These are phyloP conservation scores for Pilophorus perplexus DNA, from an alignment of 2,888 invertebrate species.

Conservation along the genomic window DNA sequence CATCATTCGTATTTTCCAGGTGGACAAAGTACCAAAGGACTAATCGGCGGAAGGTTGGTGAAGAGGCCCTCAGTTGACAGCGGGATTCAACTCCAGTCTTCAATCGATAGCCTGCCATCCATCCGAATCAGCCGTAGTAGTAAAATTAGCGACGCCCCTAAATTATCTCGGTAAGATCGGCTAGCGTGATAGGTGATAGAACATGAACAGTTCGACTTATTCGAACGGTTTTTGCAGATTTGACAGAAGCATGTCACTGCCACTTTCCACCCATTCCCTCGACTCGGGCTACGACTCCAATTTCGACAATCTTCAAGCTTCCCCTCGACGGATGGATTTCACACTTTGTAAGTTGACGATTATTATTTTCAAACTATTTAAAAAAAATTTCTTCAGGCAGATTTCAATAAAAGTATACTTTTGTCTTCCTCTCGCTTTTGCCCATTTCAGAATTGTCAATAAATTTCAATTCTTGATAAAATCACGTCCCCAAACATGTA, in stretches of 20 bases:
- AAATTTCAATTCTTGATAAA: too few relatives aligned
- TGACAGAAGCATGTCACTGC: slow-evolving; percentile 69
- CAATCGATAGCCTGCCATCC: slow-evolving; percentile 52
- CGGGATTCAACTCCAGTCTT: slow-evolving; percentile 67
- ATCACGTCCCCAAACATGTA: too few relatives aligned
- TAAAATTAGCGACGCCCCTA: slow-evolving; percentile 52
- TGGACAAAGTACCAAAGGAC: slow-evolving; percentile 30
- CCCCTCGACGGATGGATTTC: slow-evolving; percentile 76
- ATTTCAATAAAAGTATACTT: too few relatives aligned
- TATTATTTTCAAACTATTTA: too few relatives aligned
- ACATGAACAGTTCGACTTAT: too few relatives aligned
- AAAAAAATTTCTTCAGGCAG: too few relatives aligned
- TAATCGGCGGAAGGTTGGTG: slow-evolving; percentile 55
- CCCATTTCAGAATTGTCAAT: too few relatives aligned
- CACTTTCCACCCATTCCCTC: slow-evolving; percentile 54
- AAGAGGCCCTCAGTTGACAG: slow-evolving; percentile 76
- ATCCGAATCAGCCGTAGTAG: slow-evolving; percentile 51
- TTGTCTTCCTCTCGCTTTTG: too few relatives aligned
- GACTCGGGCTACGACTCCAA: slow-evolving; percentile 40
- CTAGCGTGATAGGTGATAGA: too few relatives aligned
- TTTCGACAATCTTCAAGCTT: slow-evolving; percentile 54
- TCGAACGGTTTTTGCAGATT: slow-evolving; percentile 55
- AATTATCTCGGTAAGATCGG: slow-evolving; percentile 54
- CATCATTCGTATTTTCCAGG: slow-evolving; percentile 6
- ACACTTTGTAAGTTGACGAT: slow-evolving; percentile 81